Base-by-base conservation (phyloP, 2,888 invertebrate genomes). In the Trisateles emortualis region DNA sequence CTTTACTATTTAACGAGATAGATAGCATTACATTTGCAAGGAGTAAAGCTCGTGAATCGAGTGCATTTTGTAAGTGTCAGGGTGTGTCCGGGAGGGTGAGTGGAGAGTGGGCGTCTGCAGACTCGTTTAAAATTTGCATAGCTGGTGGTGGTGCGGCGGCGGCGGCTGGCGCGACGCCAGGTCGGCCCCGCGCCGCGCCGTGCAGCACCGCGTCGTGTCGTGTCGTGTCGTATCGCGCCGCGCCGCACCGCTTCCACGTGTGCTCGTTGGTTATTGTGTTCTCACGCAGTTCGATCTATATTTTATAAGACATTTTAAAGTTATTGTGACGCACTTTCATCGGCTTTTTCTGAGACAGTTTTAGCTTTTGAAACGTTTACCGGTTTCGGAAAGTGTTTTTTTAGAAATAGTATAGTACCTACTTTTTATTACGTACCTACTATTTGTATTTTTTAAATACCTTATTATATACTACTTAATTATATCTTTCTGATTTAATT, bases 41-140 rank as follows among this genome's bases (percentile, higher is more conserved):
- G 42, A 48, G 43, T 49, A 47, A 53, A 62, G 39, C 56, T 53
- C 40, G 52, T 41, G 51, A 52, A 26, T 14, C 36, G 46, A 68
- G 58, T 57, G 66, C 66, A 62, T 56, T 56, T 57, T 17, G 59
- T 59, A 69, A 62, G 57, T 48, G 55, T 58, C 45, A 14, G 24
- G 40, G 45, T 54, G 58, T 46, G 51, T 56, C 45, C 13, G 26
- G 36, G 45, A 50, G 44, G 26, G 2, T 32, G 30, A 24, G 52
- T 14, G 13, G 35, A 14, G 22, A 0, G 13, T 19, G 39, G 22
- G 39, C 16, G 39, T 24, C 17, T 30, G 47, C 54, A 51, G 55
- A 16, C 36, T 54, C 52, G 56, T 57, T 60, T 57, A 54, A 47
- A 49, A 60, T 60, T 66, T 55, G 44, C 52, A 57, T 48, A 22